Conservation (phyloP, 2,888 invertebrate genomes). For the Shargacucullia verbasci region DNA sequence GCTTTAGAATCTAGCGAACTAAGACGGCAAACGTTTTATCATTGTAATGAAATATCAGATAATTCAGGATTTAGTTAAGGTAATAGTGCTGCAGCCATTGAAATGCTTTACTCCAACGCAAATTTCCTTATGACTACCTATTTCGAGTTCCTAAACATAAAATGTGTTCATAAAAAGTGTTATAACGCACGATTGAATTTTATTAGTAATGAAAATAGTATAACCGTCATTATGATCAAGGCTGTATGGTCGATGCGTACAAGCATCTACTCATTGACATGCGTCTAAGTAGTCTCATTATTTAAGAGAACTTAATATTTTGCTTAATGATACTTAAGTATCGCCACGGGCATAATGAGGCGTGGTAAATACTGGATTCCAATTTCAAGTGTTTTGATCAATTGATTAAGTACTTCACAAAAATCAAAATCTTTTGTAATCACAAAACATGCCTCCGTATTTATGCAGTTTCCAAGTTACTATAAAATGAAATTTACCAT, state of each 20-base stretch:
- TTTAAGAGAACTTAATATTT: constrained; percentile 3
- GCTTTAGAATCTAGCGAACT: constrained; percentile 60
- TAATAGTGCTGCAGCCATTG: constrained; percentile 39
- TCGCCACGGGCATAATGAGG: constrained; percentile 20
- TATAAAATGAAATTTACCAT: no score
- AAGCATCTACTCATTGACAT: neutral
- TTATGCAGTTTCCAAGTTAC: no score
- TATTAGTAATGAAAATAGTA: neutral
- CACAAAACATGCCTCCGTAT: no score
- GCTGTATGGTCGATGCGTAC: no score
- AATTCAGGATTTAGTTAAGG: constrained; percentile 63
- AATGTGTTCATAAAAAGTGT: no score
- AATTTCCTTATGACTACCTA: no score
- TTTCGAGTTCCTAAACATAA: no score
- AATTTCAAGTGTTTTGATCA: no score
- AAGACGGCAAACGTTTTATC: constrained; percentile 66
- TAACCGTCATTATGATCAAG: neutral
- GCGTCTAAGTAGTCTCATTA: constrained; percentile 4
- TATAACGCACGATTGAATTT: no score
- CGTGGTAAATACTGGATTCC: constrained; percentile 10
- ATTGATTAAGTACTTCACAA: no score
- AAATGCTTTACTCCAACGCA: neutral
- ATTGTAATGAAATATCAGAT: constrained; percentile 72
- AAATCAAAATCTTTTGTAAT: no score
- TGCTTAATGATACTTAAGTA: constrained; percentile 18